Base-by-base conservation (phyloP, 2,113 vertebrate genomes). In the Polypterus senegalus region DNA sequence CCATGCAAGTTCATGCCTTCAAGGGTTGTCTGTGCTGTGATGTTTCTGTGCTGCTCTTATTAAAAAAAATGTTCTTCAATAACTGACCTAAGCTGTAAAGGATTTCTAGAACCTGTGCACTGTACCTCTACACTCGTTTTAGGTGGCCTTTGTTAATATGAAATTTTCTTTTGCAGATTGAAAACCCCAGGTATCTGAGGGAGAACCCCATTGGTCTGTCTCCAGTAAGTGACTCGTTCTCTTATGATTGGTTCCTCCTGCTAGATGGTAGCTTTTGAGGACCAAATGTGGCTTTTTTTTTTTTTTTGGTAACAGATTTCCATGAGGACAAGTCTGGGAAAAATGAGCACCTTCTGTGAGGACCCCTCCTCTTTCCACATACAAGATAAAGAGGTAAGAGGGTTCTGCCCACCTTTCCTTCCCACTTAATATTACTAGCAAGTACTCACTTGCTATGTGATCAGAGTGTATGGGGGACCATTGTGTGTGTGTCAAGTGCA, bases 141-240 rank as follows among this genome's bases (percentile, higher is more conserved):
- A 27, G 27, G 27, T 27, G 27, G 27, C 27, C 27, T 27, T 27
- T 27, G 27, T 27, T 27, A 27, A 27, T 27, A 1, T 27, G 27
- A 27, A 27, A 27, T 65, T 64, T 75, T 67, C 64, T 78, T 78
- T 91, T 82, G 75, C 83, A 97, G 94, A 80, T 94, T 69, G 91
- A 94, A 83, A 94, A 94, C 70, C 91, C 92, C 68, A 87, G 91
- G 71, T 97, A 97, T 55, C 78, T 96, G 77, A 82, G 88, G 68
- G 89, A 92, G 71, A 91, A 88, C 54, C 85, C 83, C 1, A 8
- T 89, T 46, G 81, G 88, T 5, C 52, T 89, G 60, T 85, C 92
- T 65, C 75, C 92, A 80, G 92, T 97, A 84, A 72, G 91, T 93
- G 57, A 68, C 63, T 0, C 7, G 27, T 63, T 58, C 48, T 54